Conservation (phyloP, 1,140 invertebrate genomes). For the Megalonaias nervosa region DNA sequence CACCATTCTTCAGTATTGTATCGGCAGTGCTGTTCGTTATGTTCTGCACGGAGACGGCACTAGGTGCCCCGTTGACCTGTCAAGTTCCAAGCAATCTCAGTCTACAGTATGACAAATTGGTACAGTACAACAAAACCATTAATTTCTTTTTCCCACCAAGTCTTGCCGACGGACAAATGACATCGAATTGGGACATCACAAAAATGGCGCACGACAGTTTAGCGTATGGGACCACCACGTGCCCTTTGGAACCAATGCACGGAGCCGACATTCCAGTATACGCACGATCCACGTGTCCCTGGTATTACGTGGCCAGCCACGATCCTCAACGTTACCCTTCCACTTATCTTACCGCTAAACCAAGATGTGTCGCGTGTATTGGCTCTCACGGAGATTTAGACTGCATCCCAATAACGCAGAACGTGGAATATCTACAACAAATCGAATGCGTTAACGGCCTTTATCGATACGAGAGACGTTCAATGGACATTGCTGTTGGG, state of each 20-base stretch:
- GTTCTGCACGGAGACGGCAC: too few relatives aligned
- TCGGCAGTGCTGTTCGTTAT: too few relatives aligned
- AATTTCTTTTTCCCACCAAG: too few relatives aligned
- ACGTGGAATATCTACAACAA: neutral
- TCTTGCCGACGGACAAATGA: too few relatives aligned
- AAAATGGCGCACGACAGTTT: too few relatives aligned
- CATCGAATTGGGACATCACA: too few relatives aligned
- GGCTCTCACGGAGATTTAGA: neutral
- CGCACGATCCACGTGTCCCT: neutral
- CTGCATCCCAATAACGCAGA: neutral
- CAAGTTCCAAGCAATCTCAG: too few relatives aligned
- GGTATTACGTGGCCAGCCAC: neutral
- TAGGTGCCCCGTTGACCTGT: too few relatives aligned
- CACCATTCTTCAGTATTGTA: too few relatives aligned
- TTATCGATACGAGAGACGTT: neutral
- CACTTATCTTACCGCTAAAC: neutral
- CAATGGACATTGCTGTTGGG: neutral
- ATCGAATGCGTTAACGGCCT: neutral
- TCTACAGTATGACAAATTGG: too few relatives aligned
- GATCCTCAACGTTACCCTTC: conserved; percentile 1
- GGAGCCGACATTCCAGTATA: neutral
- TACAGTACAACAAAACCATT: too few relatives aligned
- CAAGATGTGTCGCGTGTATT: neutral
- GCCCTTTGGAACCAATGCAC: neutral
- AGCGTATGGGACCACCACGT: neutral